Evolutionary conservation across 2,113 vertebrate genomes (phyloP).

Genomic region (Halichoerus grypus): DNA sequence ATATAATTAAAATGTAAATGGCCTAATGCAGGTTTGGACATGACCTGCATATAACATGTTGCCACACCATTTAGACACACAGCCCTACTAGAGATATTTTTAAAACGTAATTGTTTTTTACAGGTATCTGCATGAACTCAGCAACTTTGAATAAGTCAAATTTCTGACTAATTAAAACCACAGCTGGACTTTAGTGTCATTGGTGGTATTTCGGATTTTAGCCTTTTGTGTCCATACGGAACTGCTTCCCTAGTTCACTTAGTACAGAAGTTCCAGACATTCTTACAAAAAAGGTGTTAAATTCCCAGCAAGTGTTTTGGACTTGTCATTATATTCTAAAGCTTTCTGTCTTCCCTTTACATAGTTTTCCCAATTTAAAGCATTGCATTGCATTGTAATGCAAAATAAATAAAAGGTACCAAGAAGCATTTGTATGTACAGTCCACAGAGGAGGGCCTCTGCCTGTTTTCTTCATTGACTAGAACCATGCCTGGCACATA

Average conservation of each 20-base stretch:
- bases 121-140: conserved; percentile 77
- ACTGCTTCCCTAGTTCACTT: conserved; percentile 6
- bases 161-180: conserved; percentile 77
- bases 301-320: not conserved
- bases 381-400: conserved; percentile 67
- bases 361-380: conserved; percentile 43
- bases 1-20: conserved; percentile 85
- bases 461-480: not conserved
- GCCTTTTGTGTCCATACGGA: conserved; percentile 41
- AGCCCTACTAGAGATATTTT: conserved; percentile 81
- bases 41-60: conserved; percentile 80
- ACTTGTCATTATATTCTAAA: conserved; percentile 37
- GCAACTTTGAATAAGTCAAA: conserved; percentile 79
- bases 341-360: not conserved
- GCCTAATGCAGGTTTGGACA: conserved; percentile 82
- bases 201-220: conserved; percentile 74
- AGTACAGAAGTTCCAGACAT: not conserved
- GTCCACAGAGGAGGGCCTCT: not conserved
- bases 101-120: conserved; percentile 80
- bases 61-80: conserved; percentile 82
- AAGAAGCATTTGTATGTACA: not conserved
- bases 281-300: not conserved
- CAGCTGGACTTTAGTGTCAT: conserved; percentile 65
- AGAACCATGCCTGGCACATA: not conserved
- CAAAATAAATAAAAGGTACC: conserved; percentile 26